Evolutionary conservation across 2,888 invertebrate species (phyloP).

Genomic region (Conus canariensis): DNA sequence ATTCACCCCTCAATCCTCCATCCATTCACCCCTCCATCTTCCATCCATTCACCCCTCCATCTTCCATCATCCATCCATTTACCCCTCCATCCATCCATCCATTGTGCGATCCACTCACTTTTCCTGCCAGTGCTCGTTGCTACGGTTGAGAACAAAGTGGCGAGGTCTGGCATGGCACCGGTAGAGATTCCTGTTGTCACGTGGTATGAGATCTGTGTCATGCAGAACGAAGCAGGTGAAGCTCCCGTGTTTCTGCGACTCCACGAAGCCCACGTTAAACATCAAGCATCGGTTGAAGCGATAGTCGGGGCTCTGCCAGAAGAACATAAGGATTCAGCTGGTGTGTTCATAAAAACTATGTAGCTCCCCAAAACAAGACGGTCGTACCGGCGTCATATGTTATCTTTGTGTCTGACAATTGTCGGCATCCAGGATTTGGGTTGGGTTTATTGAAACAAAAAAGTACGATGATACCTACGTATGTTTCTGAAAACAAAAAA

Average conservation of each 20-base stretch:
- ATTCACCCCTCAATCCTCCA: too few relatives aligned
- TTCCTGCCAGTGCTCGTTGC: conserved; percentile 25
- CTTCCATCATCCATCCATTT: too few relatives aligned
- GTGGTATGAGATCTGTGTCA: conserved; percentile 48
- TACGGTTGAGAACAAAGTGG: conserved; percentile 16
- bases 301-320: conserved; percentile 19
- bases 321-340: background rate
- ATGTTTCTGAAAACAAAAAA: too few relatives aligned
- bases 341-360: too few relatives aligned
- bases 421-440: background rate
- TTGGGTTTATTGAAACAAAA: too few relatives aligned
- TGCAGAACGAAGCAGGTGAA: conserved; percentile 49
- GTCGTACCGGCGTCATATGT: background rate
- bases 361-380: background rate
- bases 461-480: too few relatives aligned
- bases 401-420: background rate
- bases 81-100: too few relatives aligned
- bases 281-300: conserved; percentile 47
- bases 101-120: background rate
- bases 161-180: conserved; percentile 31
- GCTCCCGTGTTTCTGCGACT: conserved; percentile 36
- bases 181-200: conserved; percentile 47
- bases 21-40: too few relatives aligned
- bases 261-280: conserved; percentile 46
- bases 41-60: too few relatives aligned